phyloP scores from a whole-genome alignment of 1,140 invertebrate species.

The Panulirus ornatus region DNA sequence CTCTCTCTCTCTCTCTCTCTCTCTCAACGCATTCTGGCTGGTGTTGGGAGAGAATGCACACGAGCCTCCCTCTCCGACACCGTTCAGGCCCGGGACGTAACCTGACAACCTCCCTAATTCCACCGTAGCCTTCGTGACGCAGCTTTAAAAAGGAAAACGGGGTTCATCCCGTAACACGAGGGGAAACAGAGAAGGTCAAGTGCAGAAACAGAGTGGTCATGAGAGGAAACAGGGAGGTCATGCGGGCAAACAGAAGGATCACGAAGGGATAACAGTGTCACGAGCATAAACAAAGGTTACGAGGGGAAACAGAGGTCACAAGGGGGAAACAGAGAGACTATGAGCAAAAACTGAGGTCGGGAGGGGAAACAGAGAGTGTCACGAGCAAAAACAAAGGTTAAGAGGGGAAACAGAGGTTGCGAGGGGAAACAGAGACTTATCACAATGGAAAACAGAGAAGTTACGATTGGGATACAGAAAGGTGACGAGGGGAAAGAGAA shows the following conservation, averaged over 20 bases:
- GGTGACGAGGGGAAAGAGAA: background rate
- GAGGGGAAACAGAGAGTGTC: background rate
- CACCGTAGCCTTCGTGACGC: too few relatives aligned
- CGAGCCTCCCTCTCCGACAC: too few relatives aligned
- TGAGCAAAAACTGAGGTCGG: background rate
- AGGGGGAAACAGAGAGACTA: background rate
- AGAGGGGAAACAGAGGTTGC: background rate
- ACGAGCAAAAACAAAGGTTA: background rate
- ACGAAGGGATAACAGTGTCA: background rate
- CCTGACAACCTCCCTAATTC: too few relatives aligned
- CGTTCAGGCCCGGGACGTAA: too few relatives aligned
- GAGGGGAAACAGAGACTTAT: background rate
- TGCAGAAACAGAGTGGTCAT: too few relatives aligned
- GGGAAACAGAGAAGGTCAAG: too few relatives aligned
- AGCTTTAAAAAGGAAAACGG: too few relatives aligned
- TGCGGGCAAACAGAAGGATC: background rate
- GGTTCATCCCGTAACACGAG: too few relatives aligned
- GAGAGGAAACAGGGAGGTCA: background rate
- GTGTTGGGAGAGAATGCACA: too few relatives aligned
- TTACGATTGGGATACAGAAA: background rate
- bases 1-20: conserved; percentile 17
- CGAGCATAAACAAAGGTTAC: background rate
- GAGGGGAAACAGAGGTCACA: background rate
- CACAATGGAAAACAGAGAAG: background rate
- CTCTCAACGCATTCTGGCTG: too few relatives aligned